Conservation (phyloP, 30 jellyfish, hydroid and myxozoan genomes). For the Phacellophora camtschatica region DNA sequence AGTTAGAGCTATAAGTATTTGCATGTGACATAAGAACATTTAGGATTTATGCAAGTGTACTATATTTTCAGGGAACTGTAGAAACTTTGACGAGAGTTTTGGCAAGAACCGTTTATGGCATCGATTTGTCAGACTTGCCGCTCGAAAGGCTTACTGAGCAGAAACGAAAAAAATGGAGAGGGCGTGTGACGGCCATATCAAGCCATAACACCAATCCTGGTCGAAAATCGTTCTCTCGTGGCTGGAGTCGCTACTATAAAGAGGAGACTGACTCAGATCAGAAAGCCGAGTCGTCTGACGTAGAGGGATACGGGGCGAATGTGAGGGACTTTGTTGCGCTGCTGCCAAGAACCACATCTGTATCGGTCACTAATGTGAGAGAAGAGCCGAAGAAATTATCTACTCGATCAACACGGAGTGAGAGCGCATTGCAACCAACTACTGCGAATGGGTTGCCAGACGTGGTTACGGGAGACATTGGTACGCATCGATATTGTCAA, state of each 20-base stretch:
- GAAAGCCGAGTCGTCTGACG: slow-evolving; percentile 20
- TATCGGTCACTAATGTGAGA: slow-evolving; percentile 8
- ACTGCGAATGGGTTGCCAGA: slow-evolving; percentile 23
- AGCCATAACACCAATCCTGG: background rate
- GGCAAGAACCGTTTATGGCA: slow-evolving; percentile 87
- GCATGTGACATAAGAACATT: no score
- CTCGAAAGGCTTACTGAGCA: slow-evolving; percentile 85
- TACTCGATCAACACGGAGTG: background rate
- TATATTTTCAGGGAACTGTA: slow-evolving; percentile 74
- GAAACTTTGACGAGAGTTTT: slow-evolving; percentile 90
- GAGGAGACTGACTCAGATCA: slow-evolving; percentile 21
- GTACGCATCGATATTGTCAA: background rate
- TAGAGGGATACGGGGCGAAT: slow-evolving; percentile 3
- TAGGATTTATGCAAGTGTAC: no score
- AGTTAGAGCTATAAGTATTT: no score
- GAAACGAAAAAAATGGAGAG: slow-evolving; percentile 74
- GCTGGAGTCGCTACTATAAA: slow-evolving; percentile 76
- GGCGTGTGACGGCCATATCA: slow-evolving; percentile 66
- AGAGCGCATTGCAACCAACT: background rate
- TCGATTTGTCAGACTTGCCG: slow-evolving; percentile 83
- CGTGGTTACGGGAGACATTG: slow-evolving; percentile 15
- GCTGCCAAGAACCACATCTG: slow-evolving; percentile 75
- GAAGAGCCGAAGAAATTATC: slow-evolving; percentile 21
- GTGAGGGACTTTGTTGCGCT: slow-evolving; percentile 37
- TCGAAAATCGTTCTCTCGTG: slow-evolving; percentile 77